phyloP scores from a whole-genome alignment of 2,888 invertebrate species.

The Hypena proboscidalis region DNA sequence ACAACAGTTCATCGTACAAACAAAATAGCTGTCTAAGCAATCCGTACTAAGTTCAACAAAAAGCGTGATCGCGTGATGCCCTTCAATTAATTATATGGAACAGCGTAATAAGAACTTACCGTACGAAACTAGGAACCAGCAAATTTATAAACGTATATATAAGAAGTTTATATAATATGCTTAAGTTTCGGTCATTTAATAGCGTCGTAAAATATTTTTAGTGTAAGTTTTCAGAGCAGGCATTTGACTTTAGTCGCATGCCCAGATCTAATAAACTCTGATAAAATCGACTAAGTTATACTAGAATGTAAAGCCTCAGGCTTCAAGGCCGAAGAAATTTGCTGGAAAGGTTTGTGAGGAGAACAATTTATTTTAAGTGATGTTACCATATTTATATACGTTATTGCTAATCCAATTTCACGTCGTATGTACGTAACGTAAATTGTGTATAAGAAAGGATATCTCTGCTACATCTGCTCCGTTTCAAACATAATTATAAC shows the following conservation, averaged over 20 bases:
- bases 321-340: constrained; percentile 18
- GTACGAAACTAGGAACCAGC: constrained; percentile 7
- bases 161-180: constrained; percentile 15
- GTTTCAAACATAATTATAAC: too few relatives aligned
- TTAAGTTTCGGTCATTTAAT: constrained; percentile 22
- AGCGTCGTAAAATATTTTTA: constrained; percentile 16
- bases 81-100: constrained; percentile 36
- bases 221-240: constrained; percentile 15
- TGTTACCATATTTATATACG: background rate
- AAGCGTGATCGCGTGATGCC: constrained; percentile 42
- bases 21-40: constrained; percentile 33
- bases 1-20: constrained; percentile 33
- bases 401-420: too few relatives aligned
- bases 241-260: constrained; percentile 36
- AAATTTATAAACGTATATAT: constrained; percentile 29
- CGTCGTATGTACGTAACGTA: too few relatives aligned
- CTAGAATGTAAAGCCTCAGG: constrained; percentile 5
- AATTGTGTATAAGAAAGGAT: too few relatives aligned
- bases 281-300: constrained; percentile 24
- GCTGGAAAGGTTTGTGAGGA: constrained; percentile 1
- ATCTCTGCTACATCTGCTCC: too few relatives aligned
- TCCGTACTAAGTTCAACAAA: constrained; percentile 35
- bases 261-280: constrained; percentile 22
- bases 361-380: background rate
- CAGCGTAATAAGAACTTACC: constrained; percentile 20